Percentiles rank a stretch among this genome's conserved stretches.
Conservation (phyloP, 2,888 invertebrate genomes). For the Conus canariensis region DNA sequence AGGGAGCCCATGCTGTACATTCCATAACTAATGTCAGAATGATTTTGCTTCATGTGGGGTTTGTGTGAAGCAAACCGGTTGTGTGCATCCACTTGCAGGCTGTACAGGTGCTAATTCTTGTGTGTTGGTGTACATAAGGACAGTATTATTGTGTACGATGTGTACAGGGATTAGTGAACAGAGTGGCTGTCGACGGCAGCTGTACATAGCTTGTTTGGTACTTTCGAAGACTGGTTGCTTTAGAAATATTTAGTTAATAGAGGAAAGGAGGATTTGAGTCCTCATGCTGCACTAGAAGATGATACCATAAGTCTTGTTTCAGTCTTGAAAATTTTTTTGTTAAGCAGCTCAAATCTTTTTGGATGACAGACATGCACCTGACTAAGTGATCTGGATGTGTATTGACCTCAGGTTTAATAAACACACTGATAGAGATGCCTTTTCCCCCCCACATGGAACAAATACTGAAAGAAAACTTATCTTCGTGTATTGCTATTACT, state of each 20-base stretch:
- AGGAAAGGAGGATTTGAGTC: not conserved
- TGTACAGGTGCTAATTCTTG: conserved; percentile 30
- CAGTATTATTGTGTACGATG: conserved; percentile 28
- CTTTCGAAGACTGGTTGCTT: not conserved
- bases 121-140: conserved; percentile 22
- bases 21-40: conserved; percentile 27
- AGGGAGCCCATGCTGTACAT: conserved; percentile 1
- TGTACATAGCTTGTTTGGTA: conserved; percentile 15
- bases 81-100: not conserved
- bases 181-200: not conserved
- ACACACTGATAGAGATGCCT: too few species aligned
- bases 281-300: too few species aligned
- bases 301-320: too few species aligned
- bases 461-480: too few species aligned
- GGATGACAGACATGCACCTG: too few species aligned
- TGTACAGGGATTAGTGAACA: not conserved
- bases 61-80: conserved; percentile 11
- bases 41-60: not conserved
- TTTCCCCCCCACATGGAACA: too few species aligned
- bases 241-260: not conserved
- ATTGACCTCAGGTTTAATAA: too few species aligned
- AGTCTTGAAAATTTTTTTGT: too few species aligned
- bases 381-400: too few species aligned
- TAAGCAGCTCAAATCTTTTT: too few species aligned
- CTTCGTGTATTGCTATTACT: too few species aligned